A percentile compares a stretch with the other conserved stretches of the same genome.
Conservation (phyloP, 2,797 vertebrate genomes). For the Sebastes iracundus region DNA sequence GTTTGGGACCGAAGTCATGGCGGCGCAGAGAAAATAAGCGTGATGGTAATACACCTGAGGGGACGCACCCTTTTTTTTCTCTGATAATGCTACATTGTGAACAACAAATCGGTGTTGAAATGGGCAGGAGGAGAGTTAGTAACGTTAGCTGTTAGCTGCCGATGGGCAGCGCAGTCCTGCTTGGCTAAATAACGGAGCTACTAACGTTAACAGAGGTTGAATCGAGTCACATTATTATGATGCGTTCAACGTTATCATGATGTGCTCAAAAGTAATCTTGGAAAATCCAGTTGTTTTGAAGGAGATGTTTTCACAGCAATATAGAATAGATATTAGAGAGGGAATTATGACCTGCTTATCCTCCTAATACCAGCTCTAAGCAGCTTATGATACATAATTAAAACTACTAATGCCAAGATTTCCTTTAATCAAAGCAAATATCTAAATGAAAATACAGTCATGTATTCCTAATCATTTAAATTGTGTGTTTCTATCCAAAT, state of each 20-base stretch:
- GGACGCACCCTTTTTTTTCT: neutral
- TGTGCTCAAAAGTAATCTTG: neutral
- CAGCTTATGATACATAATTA: neutral
- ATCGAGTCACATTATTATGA: neutral
- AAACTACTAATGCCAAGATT: too few species aligned
- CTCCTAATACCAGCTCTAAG: neutral
- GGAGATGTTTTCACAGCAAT: neutral
- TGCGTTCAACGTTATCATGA: neutral
- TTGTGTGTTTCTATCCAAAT: neutral
- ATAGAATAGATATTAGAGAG: neutral
- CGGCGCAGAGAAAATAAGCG: neutral
- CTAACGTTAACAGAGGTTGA: neutral
- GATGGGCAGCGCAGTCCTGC: neutral
- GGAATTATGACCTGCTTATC: neutral
- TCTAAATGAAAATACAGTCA: too few species aligned
- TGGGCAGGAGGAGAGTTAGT: accelerated
- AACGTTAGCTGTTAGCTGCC: neutral
- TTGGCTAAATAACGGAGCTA: neutral
- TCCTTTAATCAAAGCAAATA: too few species aligned
- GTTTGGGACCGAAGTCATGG: too few species aligned
- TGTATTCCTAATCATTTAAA: too few species aligned
- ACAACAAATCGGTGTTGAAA: neutral
- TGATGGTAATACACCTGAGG: neutral
- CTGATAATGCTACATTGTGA: neutral
- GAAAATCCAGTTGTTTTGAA: neutral